A percentile compares a stretch with the other conserved stretches of the same genome.
Conservation (phyloP, 2,888 invertebrate genomes). For the Leptinotarsa rubiginosa region DNA sequence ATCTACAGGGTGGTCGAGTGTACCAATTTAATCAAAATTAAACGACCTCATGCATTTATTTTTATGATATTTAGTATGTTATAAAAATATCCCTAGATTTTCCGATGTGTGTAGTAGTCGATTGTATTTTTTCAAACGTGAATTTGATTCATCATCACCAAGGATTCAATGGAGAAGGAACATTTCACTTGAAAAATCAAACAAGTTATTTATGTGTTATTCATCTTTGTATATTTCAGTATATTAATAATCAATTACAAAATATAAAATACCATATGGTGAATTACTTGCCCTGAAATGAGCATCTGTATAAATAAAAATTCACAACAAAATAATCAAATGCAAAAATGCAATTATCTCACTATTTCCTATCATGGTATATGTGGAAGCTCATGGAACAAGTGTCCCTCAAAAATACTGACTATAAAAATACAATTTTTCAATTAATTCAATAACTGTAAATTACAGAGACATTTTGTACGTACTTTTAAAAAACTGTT, state of each 20-base stretch:
- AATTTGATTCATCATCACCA: too few relatives aligned
- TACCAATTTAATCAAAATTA: too few relatives aligned
- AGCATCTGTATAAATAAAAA: constrained; percentile 10
- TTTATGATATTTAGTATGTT: too few relatives aligned
- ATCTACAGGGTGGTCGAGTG: too few relatives aligned
- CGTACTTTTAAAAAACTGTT: too few relatives aligned
- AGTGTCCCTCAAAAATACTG: constrained; percentile 1
- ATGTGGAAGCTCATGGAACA: constrained; percentile 16
- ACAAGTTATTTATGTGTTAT: neutral
- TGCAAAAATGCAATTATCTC: constrained; percentile 13
- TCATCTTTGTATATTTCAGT: neutral
- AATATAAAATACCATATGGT: constrained; percentile 15
- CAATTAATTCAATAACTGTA: neutral
- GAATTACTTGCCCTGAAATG: neutral
- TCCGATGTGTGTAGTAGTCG: too few relatives aligned
- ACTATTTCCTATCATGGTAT: neutral
- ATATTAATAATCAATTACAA: constrained; percentile 9
- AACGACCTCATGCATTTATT: too few relatives aligned
- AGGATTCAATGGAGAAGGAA: too few relatives aligned
- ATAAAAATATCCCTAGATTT: too few relatives aligned
- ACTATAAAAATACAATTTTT: neutral
- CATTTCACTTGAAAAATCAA: too few relatives aligned
- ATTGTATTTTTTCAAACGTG: too few relatives aligned
- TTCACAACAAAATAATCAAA: constrained; percentile 2
- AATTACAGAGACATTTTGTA: neutral